phyloP scores from a whole-genome alignment of 2,888 invertebrate genomes.

The Teinopalpus imperialis region DNA sequence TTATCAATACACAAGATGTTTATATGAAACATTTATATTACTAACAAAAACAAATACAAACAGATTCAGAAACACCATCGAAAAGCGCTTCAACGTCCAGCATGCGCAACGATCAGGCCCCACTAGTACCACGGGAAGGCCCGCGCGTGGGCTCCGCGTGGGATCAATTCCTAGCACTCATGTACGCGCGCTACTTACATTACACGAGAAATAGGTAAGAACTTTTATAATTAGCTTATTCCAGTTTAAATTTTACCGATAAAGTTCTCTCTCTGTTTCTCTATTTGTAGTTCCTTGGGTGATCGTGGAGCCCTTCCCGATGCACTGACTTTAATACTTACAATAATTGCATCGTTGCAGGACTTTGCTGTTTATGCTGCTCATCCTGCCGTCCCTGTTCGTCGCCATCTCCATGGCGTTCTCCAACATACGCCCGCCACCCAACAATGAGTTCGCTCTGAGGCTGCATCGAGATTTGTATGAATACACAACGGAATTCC shows the following conservation, averaged over 20 bases:
- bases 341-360: conserved; percentile 38
- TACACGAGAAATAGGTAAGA: conserved; percentile 80
- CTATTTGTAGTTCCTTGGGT: too few species aligned
- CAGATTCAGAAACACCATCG: conserved; percentile 44
- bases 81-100: conserved; percentile 56
- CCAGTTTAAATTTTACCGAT: too few species aligned
- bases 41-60: neutral
- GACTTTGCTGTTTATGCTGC: conserved; percentile 80
- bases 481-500: conserved; percentile 52
- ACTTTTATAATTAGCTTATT: too few species aligned
- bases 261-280: too few species aligned
- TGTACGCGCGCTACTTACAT: conserved; percentile 82
- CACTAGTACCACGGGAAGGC: conserved; percentile 47
- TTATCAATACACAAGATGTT: too few species aligned
- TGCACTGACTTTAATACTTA: neutral
- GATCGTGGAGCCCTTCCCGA: too few species aligned
- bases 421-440: conserved; percentile 84
- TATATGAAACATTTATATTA: too few species aligned
- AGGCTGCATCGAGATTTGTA: conserved; percentile 77
- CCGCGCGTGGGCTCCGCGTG: conserved; percentile 41
- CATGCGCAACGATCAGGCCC: conserved; percentile 40
- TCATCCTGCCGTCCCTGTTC: conserved; percentile 84
- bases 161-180: conserved; percentile 67
- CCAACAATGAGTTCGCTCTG: conserved; percentile 81
- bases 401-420: conserved; percentile 86